Evolutionary conservation across 2,888 invertebrate species (phyloP), one percentile per base, ranked within the genome.

Genomic region (Vanessa cardui): DNA sequence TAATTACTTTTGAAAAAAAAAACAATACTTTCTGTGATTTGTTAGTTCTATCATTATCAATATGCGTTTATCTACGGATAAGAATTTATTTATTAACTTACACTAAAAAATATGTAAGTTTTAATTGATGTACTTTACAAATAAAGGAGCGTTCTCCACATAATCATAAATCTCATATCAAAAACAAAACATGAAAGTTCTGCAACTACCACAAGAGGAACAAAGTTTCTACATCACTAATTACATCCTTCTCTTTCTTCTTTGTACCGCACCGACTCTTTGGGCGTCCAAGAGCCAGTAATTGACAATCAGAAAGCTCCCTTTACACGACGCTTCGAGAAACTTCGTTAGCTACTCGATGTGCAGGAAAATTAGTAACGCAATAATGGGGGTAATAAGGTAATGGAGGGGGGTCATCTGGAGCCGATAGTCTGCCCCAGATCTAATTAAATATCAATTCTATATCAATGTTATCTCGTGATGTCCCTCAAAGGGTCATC

Each of bases 351-450:
- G 80, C 86, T 83, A 68, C 83, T 82, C 88, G 85, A 87, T 85
- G 85, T 85, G 83, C 88, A 89, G 89, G 89, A 87, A 91, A 90
- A 92, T 92, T 90, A 90, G 88, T 90, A 89, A 90, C 90, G 87
- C 80, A 88, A 89, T 92, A 90, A 92, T 88, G 78, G 85, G 83
- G 80, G 87, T 92, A 91, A 90, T 89, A 85, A 87, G 86, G 78
- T 91, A 92, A 92, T 92, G 87, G 90, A 87, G 76, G 79, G 69
- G 73, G 90, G 91, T 90, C 91, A 91, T 87, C 85, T 72, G 65
- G 60, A 62, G 72, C 74, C 73, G 78, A 72, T 75, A 77, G 79
- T 74, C 79, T 77, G 74, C 69, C 75, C 67, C 71, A 84, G 83
- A 92, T 89, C 78, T 78, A 85, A 90, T 91, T 90, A 89, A 78